Evolutionary conservation across 1,140 invertebrate species (phyloP), one percentile per base, ranked within the genome.

Genomic region (Drosophila subobscura): DNA sequence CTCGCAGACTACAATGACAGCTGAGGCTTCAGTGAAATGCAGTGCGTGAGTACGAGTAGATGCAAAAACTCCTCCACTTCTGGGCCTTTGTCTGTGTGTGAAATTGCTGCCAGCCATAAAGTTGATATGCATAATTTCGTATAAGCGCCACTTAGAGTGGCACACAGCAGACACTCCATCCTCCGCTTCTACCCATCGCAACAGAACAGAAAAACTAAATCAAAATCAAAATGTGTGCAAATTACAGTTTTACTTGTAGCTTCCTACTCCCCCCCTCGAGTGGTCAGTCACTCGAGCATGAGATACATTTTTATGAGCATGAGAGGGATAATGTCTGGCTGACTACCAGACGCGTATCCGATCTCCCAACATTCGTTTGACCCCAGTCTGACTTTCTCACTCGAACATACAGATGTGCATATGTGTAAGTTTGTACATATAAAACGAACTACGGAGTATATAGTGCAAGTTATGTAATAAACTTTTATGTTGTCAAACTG

Each of bases 51-150:
- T 49, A 57, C 29, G 16, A 40, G 27, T 56, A 44, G 41, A 56
- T 29, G 44, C 29, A 57, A 33, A 12, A 12, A 4, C 3, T 37
- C 33, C 33, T 12, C 33, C 29, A 33, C 29, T 37, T 7, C 3
- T 12, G 33, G 12, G 33, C 33, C 33, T 46, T 40, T 49, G 33
- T 59, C 27, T 60, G 27, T 83, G 33, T 68, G 52, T 56, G 45
- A 57, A 59, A 78, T 77, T 46, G 81, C 63, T 72, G 60, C 55
- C 41, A 47, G 81, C 57, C 75, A 77, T 81, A 86, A 86, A 86
- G 44, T 81, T 86, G 81, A 77, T 85, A 81, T 85, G 81, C 81
- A 86, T 85, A 85, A 81, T 81, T 85, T 86, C 57, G 50, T 67
- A 57, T 81, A 81, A 85, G 81, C 81, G 55, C 33, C 77, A 81